These are phyloP conservation scores for Apodemus agrarius DNA, from an alignment of 2,797 vertebrate species.

Conservation along the genomic window DNA sequence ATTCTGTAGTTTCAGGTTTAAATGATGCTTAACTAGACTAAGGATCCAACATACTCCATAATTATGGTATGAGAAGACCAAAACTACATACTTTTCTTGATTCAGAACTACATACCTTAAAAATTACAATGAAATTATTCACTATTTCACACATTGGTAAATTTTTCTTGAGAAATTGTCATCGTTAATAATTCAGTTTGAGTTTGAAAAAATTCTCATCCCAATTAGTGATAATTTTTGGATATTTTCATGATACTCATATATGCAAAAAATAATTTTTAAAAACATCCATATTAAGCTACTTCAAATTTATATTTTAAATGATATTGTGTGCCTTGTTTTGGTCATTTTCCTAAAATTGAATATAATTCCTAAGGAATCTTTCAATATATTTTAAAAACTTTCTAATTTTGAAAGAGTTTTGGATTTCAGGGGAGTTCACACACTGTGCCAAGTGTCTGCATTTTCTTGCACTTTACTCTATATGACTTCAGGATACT, in stretches of 20 bases:
- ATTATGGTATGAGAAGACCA: neutral
- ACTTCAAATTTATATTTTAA: neutral
- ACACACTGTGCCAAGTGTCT: neutral
- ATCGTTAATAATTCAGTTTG: neutral
- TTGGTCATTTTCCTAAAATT: neutral
- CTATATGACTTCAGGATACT: too few relatives aligned
- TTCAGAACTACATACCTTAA: neutral
- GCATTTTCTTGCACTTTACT: neutral
- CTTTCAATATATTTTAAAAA: neutral
- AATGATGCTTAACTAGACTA: neutral
- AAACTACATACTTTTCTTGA: neutral
- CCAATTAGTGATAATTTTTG: neutral
- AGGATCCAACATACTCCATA: neutral
- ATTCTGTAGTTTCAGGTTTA: neutral
- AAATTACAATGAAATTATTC: neutral
- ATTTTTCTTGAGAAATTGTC: neutral
- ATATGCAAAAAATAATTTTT: neutral
- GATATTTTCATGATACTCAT: neutral
- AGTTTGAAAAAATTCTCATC: neutral
- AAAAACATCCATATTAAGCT: neutral
- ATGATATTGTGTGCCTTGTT: neutral
- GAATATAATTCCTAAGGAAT: neutral
- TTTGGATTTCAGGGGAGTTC: neutral
- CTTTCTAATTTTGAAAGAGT: neutral
- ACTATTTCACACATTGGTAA: neutral